Evolutionary conservation across 2,797 vertebrate species (phyloP).

Genomic region (Apogon talboti): DNA sequence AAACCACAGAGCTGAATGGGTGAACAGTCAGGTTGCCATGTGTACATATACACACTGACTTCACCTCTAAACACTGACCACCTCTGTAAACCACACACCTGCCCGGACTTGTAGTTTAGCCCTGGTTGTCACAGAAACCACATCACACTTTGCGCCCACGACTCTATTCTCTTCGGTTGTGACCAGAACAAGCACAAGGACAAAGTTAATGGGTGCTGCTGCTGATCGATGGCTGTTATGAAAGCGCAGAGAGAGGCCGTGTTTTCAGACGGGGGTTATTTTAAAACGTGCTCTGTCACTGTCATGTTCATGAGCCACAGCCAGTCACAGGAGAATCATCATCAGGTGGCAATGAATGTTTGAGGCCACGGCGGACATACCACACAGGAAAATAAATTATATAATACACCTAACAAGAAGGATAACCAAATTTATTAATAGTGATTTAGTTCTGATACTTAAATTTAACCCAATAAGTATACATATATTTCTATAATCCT

Average conservation of each 20-base stretch:
- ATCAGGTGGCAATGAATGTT: slow-evolving; percentile 41
- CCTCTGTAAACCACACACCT: slow-evolving; percentile 34
- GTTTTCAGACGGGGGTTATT: not conserved
- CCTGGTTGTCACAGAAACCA: slow-evolving; percentile 35
- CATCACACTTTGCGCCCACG: not conserved
- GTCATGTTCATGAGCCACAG: slow-evolving; percentile 25
- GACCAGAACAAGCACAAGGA: slow-evolving; percentile 16
- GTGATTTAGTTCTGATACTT: too few species aligned
- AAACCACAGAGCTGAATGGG: not conserved
- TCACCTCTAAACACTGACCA: not conserved
- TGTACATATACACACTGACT: not conserved
- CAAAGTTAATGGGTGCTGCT: slow-evolving; percentile 13
- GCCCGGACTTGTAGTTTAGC: slow-evolving; percentile 53
- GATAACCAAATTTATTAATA: too few species aligned
- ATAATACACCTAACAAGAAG: too few species aligned
- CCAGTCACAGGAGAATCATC: slow-evolving; percentile 37
- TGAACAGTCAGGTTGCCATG: not conserved
- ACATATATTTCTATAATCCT: too few species aligned
- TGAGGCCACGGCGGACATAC: not conserved
- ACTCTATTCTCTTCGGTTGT: slow-evolving; percentile 4
- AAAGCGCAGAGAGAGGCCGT: not conserved
- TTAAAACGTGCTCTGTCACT: slow-evolving; percentile 39
- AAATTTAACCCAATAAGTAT: too few species aligned
- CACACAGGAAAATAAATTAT: too few species aligned
- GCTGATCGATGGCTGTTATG: slow-evolving; percentile 14